phyloP scores from a whole-genome alignment of 2,888 invertebrate species.

The Dryobotodes eremita region DNA sequence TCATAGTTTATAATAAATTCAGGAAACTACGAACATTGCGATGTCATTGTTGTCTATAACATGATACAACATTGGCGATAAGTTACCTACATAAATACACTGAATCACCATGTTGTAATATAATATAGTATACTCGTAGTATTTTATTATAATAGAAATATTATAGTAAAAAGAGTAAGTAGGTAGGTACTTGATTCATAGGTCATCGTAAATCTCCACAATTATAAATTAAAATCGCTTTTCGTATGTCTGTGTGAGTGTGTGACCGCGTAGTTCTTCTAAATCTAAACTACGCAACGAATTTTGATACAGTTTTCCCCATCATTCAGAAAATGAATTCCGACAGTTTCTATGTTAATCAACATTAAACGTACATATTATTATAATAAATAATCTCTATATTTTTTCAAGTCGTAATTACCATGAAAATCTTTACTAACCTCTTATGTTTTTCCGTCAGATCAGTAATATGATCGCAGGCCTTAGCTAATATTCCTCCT shows the following conservation, averaged over 20 bases:
- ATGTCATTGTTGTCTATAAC: constrained; percentile 30
- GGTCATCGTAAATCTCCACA: too few relatives aligned
- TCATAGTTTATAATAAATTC: constrained; percentile 8
- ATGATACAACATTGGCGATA: constrained; percentile 14
- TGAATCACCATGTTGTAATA: constrained; percentile 1
- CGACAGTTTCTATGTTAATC: background rate
- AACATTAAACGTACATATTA: background rate
- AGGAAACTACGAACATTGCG: constrained; percentile 23
- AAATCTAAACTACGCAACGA: background rate
- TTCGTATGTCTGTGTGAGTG: too few relatives aligned
- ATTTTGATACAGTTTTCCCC: background rate
- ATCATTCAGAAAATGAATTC: background rate
- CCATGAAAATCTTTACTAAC: constrained; percentile 77
- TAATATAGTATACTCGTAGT: background rate
- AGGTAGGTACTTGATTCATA: background rate
- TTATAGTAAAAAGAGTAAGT: background rate
- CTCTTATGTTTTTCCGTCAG: constrained; percentile 95
- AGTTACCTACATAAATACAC: background rate
- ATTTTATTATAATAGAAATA: background rate
- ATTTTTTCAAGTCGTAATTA: background rate
- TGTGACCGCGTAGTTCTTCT: background rate
- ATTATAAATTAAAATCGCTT: too few relatives aligned
- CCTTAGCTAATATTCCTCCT: constrained; percentile 98
- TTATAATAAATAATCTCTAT: background rate
- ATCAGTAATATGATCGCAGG: constrained; percentile 98